These are phyloP conservation scores for Eumeta japonica DNA, from an alignment of 1,140 invertebrate genomes.

Conservation along the genomic window DNA sequence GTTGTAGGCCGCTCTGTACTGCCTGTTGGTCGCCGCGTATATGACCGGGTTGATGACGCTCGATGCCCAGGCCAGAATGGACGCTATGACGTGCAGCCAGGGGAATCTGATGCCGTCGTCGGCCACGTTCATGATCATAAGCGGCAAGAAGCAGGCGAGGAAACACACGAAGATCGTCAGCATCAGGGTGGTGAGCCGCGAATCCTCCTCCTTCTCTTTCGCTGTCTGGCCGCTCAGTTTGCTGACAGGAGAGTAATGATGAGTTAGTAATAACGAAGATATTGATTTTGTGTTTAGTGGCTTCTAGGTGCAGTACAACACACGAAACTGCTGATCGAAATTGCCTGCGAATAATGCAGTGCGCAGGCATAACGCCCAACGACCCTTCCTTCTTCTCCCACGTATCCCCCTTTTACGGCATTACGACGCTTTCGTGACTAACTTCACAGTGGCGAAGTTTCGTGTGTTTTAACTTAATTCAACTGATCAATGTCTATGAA, in stretches of 20 bases:
- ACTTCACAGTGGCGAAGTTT: too few species aligned
- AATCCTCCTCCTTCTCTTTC: conserved; percentile 67
- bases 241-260: conserved; percentile 42
- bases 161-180: conserved; percentile 83
- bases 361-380: too few species aligned
- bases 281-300: too few species aligned
- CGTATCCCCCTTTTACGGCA: too few species aligned
- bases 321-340: too few species aligned
- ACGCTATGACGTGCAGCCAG: conserved; percentile 74
- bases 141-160: conserved; percentile 77
- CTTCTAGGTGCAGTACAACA: too few species aligned
- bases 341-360: too few species aligned
- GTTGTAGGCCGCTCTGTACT: conserved; percentile 75
- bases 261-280: too few species aligned
- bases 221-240: conserved; percentile 50
- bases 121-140: conserved; percentile 83
- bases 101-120: conserved; percentile 73
- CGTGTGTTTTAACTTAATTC: too few species aligned
- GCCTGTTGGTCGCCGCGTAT: conserved; percentile 81
- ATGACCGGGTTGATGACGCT: conserved; percentile 85
- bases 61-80: conserved; percentile 82
- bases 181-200: conserved; percentile 79
- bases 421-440: too few species aligned
- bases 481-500: too few species aligned
- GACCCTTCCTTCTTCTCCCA: too few species aligned